Base-by-base conservation (phyloP, 2,797 vertebrate species). In the Danio choprae region DNA sequence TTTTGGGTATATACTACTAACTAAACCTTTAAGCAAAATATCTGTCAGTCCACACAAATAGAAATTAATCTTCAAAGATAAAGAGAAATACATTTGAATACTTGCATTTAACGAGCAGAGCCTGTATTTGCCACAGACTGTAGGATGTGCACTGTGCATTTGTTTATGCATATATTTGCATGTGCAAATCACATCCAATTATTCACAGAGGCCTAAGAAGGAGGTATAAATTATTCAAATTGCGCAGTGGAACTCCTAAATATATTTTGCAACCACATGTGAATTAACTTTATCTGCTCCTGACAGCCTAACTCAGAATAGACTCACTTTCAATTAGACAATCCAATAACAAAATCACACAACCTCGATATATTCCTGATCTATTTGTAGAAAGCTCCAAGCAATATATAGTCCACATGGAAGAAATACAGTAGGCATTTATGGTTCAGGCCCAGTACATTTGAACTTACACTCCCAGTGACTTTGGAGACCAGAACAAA, bases 281-380 rank as follows among this genome's bases (percentile, higher is more conserved):
- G 18, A 74, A 69, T 74, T 65, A 50, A 41, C n/a, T 74, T 46
- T 15, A 22, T 20, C 58, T 59, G 38, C 56, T 67, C 36, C 44
- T 64, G 50, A 10, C 51, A 46, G 38, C 40, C 15, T 29, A 74
- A 36, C 22, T 74, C 63, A 80, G 71, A 80, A 82, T 74, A 74
- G 68, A 51, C 41, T 46, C 46, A n/a, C 16, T 67, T 71, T 58
- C 43, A 80, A 75, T 82, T 60, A 84, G 69, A 75, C 59, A 77
- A 74, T 36, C 51, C 22, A 74, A 77, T 68, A 82, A 72, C 41
- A 55, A 77, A 74, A 65, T 55, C 77, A 44, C 68, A 63, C 58
- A 77, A 22, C 48, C 60, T 43, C 65, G 59, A 51, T 48, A 48
- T 9, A 36, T 43, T 59, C 58, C 72, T 16, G 9, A 58, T 67